Evolutionary conservation across 2,797 vertebrate species (phyloP), one percentile per base, ranked within the genome.

Genomic region (Pseudochirops corinnae): DNA sequence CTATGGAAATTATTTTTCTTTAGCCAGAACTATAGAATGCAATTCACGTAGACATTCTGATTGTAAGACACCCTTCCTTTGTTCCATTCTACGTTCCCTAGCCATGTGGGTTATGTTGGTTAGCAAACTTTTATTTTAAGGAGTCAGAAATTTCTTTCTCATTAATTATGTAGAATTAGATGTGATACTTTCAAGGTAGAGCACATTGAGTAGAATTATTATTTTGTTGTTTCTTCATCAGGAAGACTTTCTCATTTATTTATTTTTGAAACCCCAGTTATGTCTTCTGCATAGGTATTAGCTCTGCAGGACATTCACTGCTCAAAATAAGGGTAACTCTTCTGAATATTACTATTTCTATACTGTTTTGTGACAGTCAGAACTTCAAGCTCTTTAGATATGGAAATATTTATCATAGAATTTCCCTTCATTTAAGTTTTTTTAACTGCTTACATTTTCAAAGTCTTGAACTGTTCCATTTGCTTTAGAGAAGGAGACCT

Each of bases 81-180:
- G 60, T 5, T 16, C 31, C 3, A 3, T 33, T 62, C 94, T 33
- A 5, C 95, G 2, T 16, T 95, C 14, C 31, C 95, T 29, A 11
- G n/a, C 57, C 10, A 92, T 3, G 90, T 92, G 13, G 93, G 90
- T 56, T 26, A 94, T 90, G 13, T 74, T 53, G 16, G 57, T 96
- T 94, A 90, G 11, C 55, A 56, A 93, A 93, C 21, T 94, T 95
- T 50, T 91, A 52, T 95, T 94, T 96, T 16, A 58, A 67, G 5
- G 74, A 92, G 31, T 55, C 53, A 96, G 93, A 95, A 56, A 57
- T 56, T 93, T 97, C 31, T 93, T 52, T 39, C 46, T 95, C 90
- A 94, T 95, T 96, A 96, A 96, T 96, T 52, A 67, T 57, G 13
- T 92, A 46, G 46, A 46, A 46, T 46, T 46, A 46, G 46, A 2